These are phyloP conservation scores for Serripes groenlandicus DNA, from an alignment of 2,888 invertebrate genomes.

Conservation along the genomic window DNA sequence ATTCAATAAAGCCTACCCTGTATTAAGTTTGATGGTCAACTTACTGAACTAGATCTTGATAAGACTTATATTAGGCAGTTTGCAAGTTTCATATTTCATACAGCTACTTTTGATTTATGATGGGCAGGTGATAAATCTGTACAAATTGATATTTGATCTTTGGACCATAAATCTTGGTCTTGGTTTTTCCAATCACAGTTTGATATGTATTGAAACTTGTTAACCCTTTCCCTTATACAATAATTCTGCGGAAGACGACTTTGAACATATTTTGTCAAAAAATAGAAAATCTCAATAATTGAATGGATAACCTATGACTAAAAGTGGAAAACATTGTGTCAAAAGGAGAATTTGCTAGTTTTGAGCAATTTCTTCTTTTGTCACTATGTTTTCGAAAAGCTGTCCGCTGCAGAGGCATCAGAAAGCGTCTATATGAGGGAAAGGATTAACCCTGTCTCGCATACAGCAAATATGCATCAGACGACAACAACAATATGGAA, in stretches of 20 bases:
- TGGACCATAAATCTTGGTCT: not conserved
- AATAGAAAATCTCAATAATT: too few species aligned
- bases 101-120: not conserved
- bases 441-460: too few species aligned
- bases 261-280: too few species aligned
- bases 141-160: not conserved
- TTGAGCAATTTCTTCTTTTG: not conserved
- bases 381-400: conserved; percentile 1
- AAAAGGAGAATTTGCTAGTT: not conserved
- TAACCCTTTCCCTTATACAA: too few species aligned
- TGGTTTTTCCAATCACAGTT: too few species aligned
- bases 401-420: too few species aligned
- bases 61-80: not conserved
- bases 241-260: too few species aligned
- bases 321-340: not conserved
- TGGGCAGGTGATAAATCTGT: not conserved
- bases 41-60: conserved; percentile 21
- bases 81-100: not conserved
- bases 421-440: too few species aligned
- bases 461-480: too few species aligned
- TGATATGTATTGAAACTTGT: too few species aligned
- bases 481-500: too few species aligned
- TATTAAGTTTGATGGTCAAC: conserved; percentile 16
- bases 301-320: too few species aligned
- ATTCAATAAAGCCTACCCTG: not conserved